Evolutionary conservation across 1,140 invertebrate species (phyloP).

Genomic region (Brachionus asplanchnoidis): DNA sequence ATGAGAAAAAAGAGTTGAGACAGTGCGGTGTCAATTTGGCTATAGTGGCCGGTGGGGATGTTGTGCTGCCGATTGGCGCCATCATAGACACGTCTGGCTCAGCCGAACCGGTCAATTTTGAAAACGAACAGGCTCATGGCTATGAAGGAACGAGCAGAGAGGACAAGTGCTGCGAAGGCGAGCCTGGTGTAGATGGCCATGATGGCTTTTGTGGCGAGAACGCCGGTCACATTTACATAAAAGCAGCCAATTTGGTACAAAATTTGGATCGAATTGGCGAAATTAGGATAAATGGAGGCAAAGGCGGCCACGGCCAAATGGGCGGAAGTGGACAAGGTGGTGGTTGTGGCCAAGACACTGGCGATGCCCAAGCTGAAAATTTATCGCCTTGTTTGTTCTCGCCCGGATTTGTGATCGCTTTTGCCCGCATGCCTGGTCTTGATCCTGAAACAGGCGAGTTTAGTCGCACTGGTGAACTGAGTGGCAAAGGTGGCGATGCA

Average conservation of each 20-base stretch:
- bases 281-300: not conserved
- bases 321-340: not conserved
- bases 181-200: not conserved
- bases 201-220: constrained; percentile 19
- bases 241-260: not conserved
- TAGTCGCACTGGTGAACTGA: not conserved
- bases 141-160: not conserved
- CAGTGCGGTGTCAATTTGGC: not conserved
- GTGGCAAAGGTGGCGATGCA: not conserved
- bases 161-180: not conserved
- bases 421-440: not conserved
- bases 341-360: not conserved
- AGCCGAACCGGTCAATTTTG: not conserved
- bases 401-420: not conserved
- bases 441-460: constrained; percentile 18
- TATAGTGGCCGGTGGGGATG: not conserved
- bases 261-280: not conserved
- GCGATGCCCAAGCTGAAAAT: not conserved
- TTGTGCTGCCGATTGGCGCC: not conserved
- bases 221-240: constrained; percentile 6
- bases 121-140: not conserved
- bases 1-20: not conserved
- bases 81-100: not conserved
- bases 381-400: not conserved
- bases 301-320: not conserved